Base-by-base conservation (phyloP, 2,888 invertebrate genomes). In the Tanypteryx hageni region DNA sequence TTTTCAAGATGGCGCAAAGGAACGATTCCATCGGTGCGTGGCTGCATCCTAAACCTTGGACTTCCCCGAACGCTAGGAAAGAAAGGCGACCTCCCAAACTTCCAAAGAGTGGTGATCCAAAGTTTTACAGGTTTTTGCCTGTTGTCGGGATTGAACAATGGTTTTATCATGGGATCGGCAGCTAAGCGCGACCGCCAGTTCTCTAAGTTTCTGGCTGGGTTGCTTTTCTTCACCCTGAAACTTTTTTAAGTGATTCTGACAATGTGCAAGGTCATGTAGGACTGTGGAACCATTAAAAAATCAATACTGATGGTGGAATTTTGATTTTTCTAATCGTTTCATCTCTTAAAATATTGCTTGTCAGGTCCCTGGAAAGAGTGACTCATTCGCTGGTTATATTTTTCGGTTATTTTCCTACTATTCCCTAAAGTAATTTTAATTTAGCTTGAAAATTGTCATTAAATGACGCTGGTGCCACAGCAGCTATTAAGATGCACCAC, bases 241-340 rank as follows among this genome's bases (percentile, higher is more conserved):
- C 61, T 89, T 89, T 89, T 89, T 89, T 89, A 89, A 89, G 68
- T 89, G 89, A 89, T 64, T 89, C 89, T 89, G 89, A 64, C 64
- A 89, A 68, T 89, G 89, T 89, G 89, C 89, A 64, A 68, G 64
- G 89, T 89, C 89, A 64, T 89, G 89, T 89, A 89, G 89, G 89
- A 89, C 89, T 89, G 68, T 89, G 89, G 68, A 89, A 61, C 64
- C 64, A 89, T 89, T 89, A 89, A 89, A 89, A 89, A 89, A 76
- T 44, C 44, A 44, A 44, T 44, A 44, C 44, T 44, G 5, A 44
- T 5, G 44, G 44, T 44, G 44, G 44, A 44, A 44, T 44, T 44
- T 44, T 44, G 44, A 44, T 44, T 44, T 44, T 3, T 3, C 44
- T 44, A 44, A 44, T 44, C 44, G 44, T 44, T 44, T 44, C 44